Evolutionary conservation across 2,113 vertebrate genomes (phyloP), one percentile per base, ranked within the genome.

Genomic region (Vireo altiloquus): DNA sequence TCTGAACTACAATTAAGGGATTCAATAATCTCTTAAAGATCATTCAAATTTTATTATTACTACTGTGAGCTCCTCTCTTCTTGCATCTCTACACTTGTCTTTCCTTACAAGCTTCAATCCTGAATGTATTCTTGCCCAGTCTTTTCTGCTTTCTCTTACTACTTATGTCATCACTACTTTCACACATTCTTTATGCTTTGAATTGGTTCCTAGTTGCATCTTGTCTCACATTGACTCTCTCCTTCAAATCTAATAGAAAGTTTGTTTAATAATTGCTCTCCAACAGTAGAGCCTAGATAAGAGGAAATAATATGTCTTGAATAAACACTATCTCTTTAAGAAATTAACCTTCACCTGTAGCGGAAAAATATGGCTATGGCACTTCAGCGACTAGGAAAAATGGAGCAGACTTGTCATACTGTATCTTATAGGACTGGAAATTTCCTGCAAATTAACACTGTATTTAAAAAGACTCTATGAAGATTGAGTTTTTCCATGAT

Each of bases 401-500:
- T 17, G 89, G 54, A 95, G 46, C 75, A 84, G 46, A 70, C 59
- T 57, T 79, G 46, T 93, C 70, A 82, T 65, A 24, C 37, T 72
- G 54, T 53, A 76, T 50, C 33, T 95, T 74, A 88, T 6, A 86
- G 30, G 81, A 76, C 89, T 95, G 95, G 94, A 94, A 96, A 94
- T 92, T 96, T 96, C 82, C 50, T 85, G 61, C 8, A 7, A 87
- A 56, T 79, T 82, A 82, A 33, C 65, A 50, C 28, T 54, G 11
- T 83, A 8, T 94, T 96, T 92, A 1, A 78, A 89, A 89, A 81
- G 37, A 61, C 56, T 60, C 21, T 75, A 11, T 15, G 44, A 95
- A 93, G 87, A 74, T 31, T 53, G 71, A 85, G 25, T 84, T 90
- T 92, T 97, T 96, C 95, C 92, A 5, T 96, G 57, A 87, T 97